Evolutionary conservation across 2,797 vertebrate species (phyloP), one percentile per base, ranked within the genome.

Genomic region (Carduelis carduelis): DNA sequence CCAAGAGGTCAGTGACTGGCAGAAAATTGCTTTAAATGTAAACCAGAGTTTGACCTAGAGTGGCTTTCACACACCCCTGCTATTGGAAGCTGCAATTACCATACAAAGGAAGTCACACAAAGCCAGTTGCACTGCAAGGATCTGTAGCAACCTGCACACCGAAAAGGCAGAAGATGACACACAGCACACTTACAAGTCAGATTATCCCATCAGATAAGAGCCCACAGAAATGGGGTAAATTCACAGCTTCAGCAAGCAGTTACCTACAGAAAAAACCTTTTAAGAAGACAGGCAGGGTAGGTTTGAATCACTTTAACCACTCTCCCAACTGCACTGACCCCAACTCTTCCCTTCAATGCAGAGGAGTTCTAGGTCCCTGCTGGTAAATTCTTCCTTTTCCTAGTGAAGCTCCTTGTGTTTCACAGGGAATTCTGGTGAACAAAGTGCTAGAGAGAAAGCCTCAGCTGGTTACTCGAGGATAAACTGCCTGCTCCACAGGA

Each of bases 21-120:
- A 95, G 41, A 87, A 87, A 92, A 57, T 1, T 41, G 35, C n/a
- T 84, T 61, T 76, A 55, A 28, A 24, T 11, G 19, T 35, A 49
- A 92, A 74, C 24, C 30, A 53, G 35, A 74, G 14, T 30, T 78
- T 68, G 83, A 66, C 37, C 8, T 32, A 68, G 46, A 57, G 77
- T 4, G 50, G 83, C 49, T 93, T 87, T 83, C 70, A 87, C 76
- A 75, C 15, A 50, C 50, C 37, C 24, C 75, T 43, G 44, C 59
- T 66, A 11, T 47, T 35, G 11, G 35, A 66, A 94, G 70, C 77
- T 86, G 86, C 59, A 60, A 11, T 30, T 89, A 68, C 70, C 77
- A n/a, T 43, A 44, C 44, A 91, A 87, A 94, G 90, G 88, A 93
- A 95, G 81, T 60, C 52, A 41, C 66, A 87, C 57, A 86, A 71